Evolutionary conservation across 2,113 vertebrate species (phyloP).

Genomic region (Pandion haliaetus): DNA sequence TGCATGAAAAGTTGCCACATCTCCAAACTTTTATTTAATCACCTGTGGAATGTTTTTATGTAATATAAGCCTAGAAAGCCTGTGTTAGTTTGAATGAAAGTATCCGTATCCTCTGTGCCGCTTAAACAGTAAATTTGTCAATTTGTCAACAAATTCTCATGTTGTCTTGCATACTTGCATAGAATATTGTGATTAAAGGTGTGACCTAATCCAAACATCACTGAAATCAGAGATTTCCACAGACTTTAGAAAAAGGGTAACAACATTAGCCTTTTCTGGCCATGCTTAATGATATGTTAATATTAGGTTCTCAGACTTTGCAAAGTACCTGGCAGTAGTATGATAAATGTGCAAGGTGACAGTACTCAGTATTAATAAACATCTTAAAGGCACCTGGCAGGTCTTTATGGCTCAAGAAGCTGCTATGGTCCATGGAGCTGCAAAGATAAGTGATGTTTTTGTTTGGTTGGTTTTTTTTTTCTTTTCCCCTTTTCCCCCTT

Average conservation of each 20-base stretch:
- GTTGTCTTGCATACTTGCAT: background rate
- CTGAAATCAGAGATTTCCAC: background rate
- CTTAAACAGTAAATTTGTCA: background rate
- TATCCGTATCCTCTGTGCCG: background rate
- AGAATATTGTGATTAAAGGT: background rate
- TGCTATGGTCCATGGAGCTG: background rate
- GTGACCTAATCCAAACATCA: background rate
- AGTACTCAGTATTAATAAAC: background rate
- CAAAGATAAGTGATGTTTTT: background rate
- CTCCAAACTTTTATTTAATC: background rate
- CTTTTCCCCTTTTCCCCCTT: rapidly evolving
- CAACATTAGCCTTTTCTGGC: background rate
- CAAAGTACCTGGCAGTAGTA: background rate
- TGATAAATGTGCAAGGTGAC: background rate
- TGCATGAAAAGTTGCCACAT: background rate
- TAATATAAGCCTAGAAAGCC: background rate
- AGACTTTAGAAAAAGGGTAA: background rate
- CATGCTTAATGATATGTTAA: background rate
- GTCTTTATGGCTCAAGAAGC: background rate
- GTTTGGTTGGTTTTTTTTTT: background rate
- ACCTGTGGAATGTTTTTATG: background rate
- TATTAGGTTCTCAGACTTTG: background rate
- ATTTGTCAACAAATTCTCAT: background rate
- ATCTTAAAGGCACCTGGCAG: background rate
- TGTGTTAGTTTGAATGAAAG: background rate